Base-by-base conservation (phyloP, 2,888 invertebrate genomes). In the Yponomeuta cagnagella region DNA sequence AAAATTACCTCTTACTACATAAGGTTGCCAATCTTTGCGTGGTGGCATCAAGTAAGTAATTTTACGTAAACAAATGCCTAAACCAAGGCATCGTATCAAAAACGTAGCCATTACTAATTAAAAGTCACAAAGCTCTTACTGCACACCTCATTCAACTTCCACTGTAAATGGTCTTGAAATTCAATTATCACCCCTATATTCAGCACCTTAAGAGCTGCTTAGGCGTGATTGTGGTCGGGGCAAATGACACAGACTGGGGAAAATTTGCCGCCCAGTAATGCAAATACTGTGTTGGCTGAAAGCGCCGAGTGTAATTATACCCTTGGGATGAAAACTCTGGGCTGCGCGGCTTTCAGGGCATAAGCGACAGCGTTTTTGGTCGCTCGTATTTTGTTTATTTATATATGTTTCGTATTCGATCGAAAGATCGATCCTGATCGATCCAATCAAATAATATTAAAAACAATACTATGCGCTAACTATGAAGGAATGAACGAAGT, bases 241-340 rank as follows among this genome's bases (percentile, higher is more conserved):
- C 0, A 52, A 52, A 15, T 10, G 52, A 12, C 12, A 3, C 15
- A 9, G 52, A 10, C 15, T 10, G 52, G 52, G 5, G 64, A 23
- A 69, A 23, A 70, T 70, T 48, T 63, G 52, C 58, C 70, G 64
- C 43, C 73, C 15, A 75, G 79, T 82, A 84, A 85, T 83, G 85
- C 81, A 80, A 85, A 85, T 82, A 80, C 83, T 76, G 78, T 83
- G 84, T 85, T 77, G 78, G 76, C 79, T 73, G 78, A 76, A 75
- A 82, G 82, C 80, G 81, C 78, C 43, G 74, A 75, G 74, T 75
- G 80, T 84, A 84, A 86, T 86, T 86, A 85, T 79, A 73, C 86
- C 82, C 86, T 82, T 78, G 84, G 83, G 85, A 73, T 75, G 78
- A 23, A 79, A 81, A 78, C 80, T 74, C 74, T 70, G 74, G 71